These are phyloP conservation scores for Lerema accius DNA, from an alignment of 1,140 invertebrate species.

Conservation along the genomic window DNA sequence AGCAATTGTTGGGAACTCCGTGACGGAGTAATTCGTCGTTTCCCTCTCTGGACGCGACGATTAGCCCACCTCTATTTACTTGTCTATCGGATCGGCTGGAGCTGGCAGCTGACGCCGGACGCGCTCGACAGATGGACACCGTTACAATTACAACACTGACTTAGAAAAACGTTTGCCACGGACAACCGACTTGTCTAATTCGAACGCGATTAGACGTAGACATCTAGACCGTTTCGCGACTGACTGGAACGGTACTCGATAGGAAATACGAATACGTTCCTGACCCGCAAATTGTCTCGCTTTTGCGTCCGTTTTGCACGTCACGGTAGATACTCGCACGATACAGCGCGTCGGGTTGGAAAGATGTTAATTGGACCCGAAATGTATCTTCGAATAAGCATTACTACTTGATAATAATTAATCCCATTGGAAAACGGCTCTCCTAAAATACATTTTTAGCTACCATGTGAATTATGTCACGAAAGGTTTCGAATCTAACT, in stretches of 20 bases:
- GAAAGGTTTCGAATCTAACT: too few species aligned
- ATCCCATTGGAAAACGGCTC: too few species aligned
- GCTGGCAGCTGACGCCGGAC: constrained; percentile 79
- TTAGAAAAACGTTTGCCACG: constrained; percentile 80
- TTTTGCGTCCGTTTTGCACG: constrained; percentile 27
- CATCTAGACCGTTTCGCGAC: constrained; percentile 60
- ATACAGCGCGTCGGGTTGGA: neutral
- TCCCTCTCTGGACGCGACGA: constrained; percentile 77
- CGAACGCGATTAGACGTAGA: constrained; percentile 39
- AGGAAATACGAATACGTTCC: constrained; percentile 43
- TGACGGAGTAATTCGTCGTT: constrained; percentile 80
- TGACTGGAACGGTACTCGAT: constrained; percentile 51
- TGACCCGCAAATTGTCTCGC: constrained; percentile 44
- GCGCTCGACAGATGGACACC: constrained; percentile 72
- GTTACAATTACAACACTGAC: constrained; percentile 75
- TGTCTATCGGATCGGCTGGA: constrained; percentile 67
- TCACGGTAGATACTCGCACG: neutral
- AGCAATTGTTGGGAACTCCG: constrained; percentile 71
- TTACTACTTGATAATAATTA: too few species aligned
- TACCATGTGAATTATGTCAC: too few species aligned
- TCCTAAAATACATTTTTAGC: too few species aligned
- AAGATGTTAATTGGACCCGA: constrained; percentile 3
- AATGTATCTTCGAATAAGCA: neutral
- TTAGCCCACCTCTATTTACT: constrained; percentile 79
- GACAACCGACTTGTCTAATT: constrained; percentile 57